Base-by-base conservation (phyloP, 2,797 vertebrate genomes). In the Xyrichtys novacula region DNA sequence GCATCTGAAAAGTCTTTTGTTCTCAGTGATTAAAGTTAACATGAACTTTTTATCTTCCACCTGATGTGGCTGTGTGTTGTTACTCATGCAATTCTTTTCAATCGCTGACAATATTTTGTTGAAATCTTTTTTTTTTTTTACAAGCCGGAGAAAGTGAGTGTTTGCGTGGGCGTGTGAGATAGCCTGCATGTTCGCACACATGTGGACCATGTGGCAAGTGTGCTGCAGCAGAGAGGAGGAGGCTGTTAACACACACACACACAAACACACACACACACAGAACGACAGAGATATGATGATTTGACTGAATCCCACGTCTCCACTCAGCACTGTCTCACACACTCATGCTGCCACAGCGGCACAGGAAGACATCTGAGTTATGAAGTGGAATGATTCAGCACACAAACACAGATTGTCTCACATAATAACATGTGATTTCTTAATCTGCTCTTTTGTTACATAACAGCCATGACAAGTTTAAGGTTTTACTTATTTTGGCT, bases 201-300 rank as follows among this genome's bases (percentile, higher is more conserved):
- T 90, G 86, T 62, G 47, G 53, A 82, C 76, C 80, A 85, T 89
- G 85, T 91, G 89, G 86, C 62, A 83, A 80, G 43, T 80, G 52
- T 76, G 56, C 74, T 77, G 86, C 80, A 73, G 59, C 53, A 34
- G 40, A 64, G 76, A 57, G 54, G 46, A 60, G 68, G 61, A 63
- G 31, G 42, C 53, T 71, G 59, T 34, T 60, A 71, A 63, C 55
- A 42, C 53, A 52, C 39, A 71, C 59, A 56, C 66, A 31, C 36
- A 49, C 46, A 15, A 16, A 28, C 47, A 48, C 61, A 15, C 47
- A 63, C 36, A 68, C 48, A 54, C 20, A 49, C 38, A 69, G 26
- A 74, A 58, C 7, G 25, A 57, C 34, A 64, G 42, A 64, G 16
- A 53, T 6, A 31, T 11, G 15, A 61, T 15, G 46, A 52, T 43